These are phyloP conservation scores for Tupaia tana DNA, from an alignment of 2,113 vertebrate genomes.

Conservation along the genomic window DNA sequence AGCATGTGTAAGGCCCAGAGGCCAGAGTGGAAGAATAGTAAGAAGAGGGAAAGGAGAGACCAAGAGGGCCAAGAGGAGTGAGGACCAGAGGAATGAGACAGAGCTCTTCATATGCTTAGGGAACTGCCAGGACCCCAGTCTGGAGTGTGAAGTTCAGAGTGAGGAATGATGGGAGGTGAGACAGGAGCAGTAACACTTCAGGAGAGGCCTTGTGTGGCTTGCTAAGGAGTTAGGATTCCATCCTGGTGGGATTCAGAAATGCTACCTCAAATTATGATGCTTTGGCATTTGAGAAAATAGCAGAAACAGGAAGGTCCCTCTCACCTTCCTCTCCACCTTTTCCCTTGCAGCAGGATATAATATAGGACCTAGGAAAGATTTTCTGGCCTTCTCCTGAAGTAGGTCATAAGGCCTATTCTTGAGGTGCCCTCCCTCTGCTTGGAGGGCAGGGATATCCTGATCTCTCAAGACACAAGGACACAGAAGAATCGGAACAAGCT, in stretches of 20 bases:
- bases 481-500: not conserved
- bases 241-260: not conserved
- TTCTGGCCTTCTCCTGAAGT: not conserved
- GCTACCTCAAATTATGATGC: not conserved
- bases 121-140: not conserved
- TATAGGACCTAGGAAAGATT: not conserved
- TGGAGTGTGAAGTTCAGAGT: not conserved
- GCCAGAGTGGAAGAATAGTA: not conserved
- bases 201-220: not conserved
- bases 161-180: not conserved
- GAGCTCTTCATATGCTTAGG: not conserved
- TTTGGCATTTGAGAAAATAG: not conserved
- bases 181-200: not conserved
- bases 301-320: not conserved
- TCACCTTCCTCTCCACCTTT: not conserved
- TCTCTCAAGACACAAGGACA: not conserved
- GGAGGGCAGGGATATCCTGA: not conserved
- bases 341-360: not conserved
- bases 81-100: not conserved
- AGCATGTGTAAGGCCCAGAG: not conserved
- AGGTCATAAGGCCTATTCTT: not conserved
- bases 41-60: not conserved
- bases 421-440: not conserved
- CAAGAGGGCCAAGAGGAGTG: rapidly evolving
- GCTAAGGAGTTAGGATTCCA: not conserved